Evolutionary conservation across 1,140 invertebrate genomes (phyloP).

Genomic region (Euura lappo): DNA sequence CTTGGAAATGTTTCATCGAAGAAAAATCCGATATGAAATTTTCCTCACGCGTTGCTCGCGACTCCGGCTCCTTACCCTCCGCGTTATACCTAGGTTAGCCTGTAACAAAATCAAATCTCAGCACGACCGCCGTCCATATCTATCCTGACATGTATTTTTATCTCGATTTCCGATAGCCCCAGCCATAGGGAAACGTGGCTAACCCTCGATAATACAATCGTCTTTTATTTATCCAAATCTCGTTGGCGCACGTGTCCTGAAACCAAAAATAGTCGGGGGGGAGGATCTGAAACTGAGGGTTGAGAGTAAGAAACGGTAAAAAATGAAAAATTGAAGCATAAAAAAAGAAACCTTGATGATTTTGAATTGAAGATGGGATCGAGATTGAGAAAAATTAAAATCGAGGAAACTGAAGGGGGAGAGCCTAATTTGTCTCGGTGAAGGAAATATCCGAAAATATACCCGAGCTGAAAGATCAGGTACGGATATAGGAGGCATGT

Average conservation of each 20-base stretch:
- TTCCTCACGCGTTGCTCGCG: background rate
- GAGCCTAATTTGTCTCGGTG: background rate
- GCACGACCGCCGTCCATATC: background rate
- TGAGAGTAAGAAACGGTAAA: background rate
- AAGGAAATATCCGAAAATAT: background rate
- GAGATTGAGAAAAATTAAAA: background rate
- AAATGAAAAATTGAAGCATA: background rate
- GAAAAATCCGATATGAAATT: constrained; percentile 2
- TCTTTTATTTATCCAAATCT: constrained; percentile 16
- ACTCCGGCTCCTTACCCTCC: background rate
- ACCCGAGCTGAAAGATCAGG: background rate
- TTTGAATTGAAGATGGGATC: background rate
- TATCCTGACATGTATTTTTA: background rate
- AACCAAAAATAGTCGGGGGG: constrained; percentile 1
- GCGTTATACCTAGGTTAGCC: background rate
- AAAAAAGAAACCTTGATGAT: no score
- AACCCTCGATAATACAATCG: constrained; percentile 12
- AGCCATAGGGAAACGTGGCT: background rate
- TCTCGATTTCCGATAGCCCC: no score
- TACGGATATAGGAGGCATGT: background rate
- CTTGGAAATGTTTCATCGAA: background rate
- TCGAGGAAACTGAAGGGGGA: background rate
- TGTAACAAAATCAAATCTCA: constrained; percentile 5
- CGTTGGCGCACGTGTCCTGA: background rate
- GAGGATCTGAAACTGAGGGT: background rate